Conservation (phyloP, 1,140 invertebrate species). For the Cotesia chilonis region DNA sequence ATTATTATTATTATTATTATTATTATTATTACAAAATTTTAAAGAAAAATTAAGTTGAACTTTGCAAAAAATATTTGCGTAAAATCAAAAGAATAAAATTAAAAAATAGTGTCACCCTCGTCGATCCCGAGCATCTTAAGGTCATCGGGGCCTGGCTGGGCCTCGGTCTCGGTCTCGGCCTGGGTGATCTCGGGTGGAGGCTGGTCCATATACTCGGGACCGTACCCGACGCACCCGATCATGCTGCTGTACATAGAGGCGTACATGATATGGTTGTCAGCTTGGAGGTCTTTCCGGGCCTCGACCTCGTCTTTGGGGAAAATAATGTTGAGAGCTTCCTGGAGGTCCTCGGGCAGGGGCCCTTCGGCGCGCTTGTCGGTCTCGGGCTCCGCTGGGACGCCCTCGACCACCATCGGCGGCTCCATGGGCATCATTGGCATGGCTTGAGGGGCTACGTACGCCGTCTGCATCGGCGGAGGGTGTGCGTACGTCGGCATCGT, state of each 20-base stretch:
- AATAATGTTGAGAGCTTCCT: conserved; percentile 77
- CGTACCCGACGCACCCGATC: conserved; percentile 60
- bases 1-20: too few species aligned
- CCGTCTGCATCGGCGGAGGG: conserved; percentile 32
- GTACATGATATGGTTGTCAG: conserved; percentile 59
- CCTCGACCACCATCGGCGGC: conserved; percentile 36
- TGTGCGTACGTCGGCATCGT: conserved; percentile 12
- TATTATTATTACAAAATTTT: too few species aligned
- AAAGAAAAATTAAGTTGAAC: too few species aligned
- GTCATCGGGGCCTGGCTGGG: conserved; percentile 62
- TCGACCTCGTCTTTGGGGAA: conserved; percentile 65
- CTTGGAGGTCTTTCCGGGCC: conserved; percentile 38
- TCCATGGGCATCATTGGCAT: conserved; percentile 39
- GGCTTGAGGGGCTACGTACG: conserved; percentile 52
- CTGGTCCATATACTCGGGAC: conserved; percentile 63
- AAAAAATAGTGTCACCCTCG: conserved; percentile 63
- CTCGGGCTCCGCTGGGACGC: conserved; percentile 52
- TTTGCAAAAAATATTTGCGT: too few species aligned
- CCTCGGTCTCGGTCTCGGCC: conserved; percentile 54
- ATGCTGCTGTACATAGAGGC: conserved; percentile 62
- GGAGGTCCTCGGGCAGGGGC: conserved; percentile 72
- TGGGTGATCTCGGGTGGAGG: conserved; percentile 63
- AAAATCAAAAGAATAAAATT: conserved; percentile 28
- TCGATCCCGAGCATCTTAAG: conserved; percentile 65
- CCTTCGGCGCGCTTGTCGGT: conserved; percentile 55